Evolutionary conservation across 2,888 invertebrate genomes (phyloP).

Genomic region (Globia sparganii): DNA sequence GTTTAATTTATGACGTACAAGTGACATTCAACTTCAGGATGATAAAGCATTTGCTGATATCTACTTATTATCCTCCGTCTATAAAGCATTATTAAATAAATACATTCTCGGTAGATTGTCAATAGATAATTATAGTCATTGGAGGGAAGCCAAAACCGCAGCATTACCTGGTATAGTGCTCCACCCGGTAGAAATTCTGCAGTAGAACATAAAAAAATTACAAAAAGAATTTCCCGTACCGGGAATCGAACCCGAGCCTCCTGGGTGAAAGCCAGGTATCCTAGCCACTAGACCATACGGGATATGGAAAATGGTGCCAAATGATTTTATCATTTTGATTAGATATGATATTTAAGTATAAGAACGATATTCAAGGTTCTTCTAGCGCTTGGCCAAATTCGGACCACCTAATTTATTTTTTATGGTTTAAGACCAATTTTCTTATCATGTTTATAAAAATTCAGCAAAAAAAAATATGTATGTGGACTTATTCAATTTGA

Average conservation of each 20-base stretch:
- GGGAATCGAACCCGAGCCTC: slow-evolving; percentile 94
- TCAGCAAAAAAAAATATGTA: not conserved
- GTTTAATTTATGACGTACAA: not conserved
- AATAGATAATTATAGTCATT: not conserved
- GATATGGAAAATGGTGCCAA: accelerated
- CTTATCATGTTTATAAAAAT: not conserved
- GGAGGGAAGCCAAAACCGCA: not conserved
- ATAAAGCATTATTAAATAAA: too few relatives aligned
- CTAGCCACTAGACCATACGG: slow-evolving; percentile 91
- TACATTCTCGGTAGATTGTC: not conserved
- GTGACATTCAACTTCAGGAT: not conserved
- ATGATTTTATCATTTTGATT: not conserved
- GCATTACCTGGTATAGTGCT: not conserved
- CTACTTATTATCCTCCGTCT: not conserved
- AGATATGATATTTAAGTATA: not conserved
- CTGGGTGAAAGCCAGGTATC: slow-evolving; percentile 94
- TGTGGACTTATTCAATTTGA: not conserved
- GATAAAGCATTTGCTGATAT: not conserved
- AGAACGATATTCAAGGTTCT: too few relatives aligned
- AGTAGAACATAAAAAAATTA: not conserved
- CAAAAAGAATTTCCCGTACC: slow-evolving; percentile 72
- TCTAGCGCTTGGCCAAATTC: not conserved
- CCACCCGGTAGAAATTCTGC: not conserved
- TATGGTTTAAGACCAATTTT: too few relatives aligned
- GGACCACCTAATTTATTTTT: too few relatives aligned